Conservation (phyloP, 2,888 invertebrate genomes). For the Graphium colonna region DNA sequence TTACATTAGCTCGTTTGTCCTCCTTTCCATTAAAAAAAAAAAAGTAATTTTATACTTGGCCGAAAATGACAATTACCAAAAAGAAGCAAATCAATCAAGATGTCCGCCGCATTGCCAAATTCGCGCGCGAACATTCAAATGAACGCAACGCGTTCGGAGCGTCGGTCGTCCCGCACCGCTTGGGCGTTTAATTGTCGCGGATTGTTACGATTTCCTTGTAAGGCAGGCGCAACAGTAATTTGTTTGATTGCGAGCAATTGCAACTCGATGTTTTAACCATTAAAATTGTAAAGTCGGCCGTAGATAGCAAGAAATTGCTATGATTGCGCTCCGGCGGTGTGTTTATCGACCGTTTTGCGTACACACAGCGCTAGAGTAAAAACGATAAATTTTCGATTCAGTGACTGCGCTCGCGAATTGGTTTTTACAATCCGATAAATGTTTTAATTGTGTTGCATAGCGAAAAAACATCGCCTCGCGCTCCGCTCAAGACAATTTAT, state of each 20-base stretch:
- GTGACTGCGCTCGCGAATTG: constrained; percentile 47
- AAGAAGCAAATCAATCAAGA: background rate
- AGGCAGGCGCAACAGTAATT: constrained; percentile 65
- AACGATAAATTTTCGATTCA: constrained; percentile 53
- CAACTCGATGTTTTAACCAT: constrained; percentile 67
- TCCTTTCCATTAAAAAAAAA: no score
- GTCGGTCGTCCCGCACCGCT: constrained; percentile 56
- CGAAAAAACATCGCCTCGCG: constrained; percentile 28
- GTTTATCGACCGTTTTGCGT: constrained; percentile 48
- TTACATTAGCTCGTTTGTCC: no score
- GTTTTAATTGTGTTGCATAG: constrained; percentile 38
- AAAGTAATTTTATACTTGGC: no score
- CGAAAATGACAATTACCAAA: background rate
- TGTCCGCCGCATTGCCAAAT: constrained; percentile 4
- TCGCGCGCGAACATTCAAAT: constrained; percentile 21
- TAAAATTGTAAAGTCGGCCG: constrained; percentile 57
- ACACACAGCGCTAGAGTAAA: constrained; percentile 44
- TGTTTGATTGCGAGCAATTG: constrained; percentile 69
- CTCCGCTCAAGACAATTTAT: constrained; percentile 7
- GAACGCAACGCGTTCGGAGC: constrained; percentile 36
- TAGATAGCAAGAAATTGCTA: constrained; percentile 59
- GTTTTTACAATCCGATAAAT: constrained; percentile 58
- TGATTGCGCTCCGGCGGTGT: constrained; percentile 50
- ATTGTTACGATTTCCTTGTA: constrained; percentile 70
- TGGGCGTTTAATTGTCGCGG: constrained; percentile 68